Percentiles rank a stretch among this genome's conserved stretches.
phyloP scores from a whole-genome alignment of 1,140 invertebrate species.

The Pygmarrhopalites habei region DNA sequence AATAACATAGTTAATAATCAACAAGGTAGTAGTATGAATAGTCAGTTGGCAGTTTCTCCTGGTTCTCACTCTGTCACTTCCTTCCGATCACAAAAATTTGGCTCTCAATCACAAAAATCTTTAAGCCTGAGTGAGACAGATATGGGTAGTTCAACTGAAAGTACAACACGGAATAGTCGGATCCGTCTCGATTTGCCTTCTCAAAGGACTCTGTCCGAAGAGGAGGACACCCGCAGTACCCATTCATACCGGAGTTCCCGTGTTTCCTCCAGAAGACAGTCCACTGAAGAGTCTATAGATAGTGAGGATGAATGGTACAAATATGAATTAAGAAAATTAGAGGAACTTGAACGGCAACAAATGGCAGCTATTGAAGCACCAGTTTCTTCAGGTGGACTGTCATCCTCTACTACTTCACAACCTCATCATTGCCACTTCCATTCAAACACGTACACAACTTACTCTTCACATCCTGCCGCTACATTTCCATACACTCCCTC shows the following conservation, averaged over 20 bases:
- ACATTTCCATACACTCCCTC: background rate
- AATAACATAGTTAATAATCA: background rate
- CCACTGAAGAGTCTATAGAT: constrained; percentile 86
- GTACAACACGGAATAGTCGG: constrained; percentile 44
- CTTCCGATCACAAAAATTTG: constrained; percentile 28
- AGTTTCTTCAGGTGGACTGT: background rate
- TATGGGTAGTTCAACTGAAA: constrained; percentile 39
- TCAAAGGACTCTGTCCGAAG: constrained; percentile 48
- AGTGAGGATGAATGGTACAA: constrained; percentile 90
- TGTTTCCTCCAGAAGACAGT: constrained; percentile 78
- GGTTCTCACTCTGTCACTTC: constrained; percentile 21
- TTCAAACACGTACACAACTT: background rate
- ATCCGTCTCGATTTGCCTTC: constrained; percentile 64
- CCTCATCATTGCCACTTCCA: constrained; percentile 6
- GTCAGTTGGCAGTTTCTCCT: constrained; percentile 5
- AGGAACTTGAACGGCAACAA: constrained; percentile 72
- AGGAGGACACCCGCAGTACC: constrained; percentile 75
- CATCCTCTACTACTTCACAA: background rate
- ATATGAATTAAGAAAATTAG: constrained; percentile 75
- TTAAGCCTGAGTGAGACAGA: constrained; percentile 35
- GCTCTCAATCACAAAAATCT: constrained; percentile 22
- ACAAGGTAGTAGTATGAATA: background rate
- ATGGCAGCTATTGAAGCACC: constrained; percentile 52
- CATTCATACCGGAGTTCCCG: constrained; percentile 77
- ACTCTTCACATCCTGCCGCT: background rate